A percentile compares a stretch with the other conserved stretches of the same genome.
phyloP scores from a whole-genome alignment of 2,888 invertebrate genomes.

The Trichogramma evanescens region DNA sequence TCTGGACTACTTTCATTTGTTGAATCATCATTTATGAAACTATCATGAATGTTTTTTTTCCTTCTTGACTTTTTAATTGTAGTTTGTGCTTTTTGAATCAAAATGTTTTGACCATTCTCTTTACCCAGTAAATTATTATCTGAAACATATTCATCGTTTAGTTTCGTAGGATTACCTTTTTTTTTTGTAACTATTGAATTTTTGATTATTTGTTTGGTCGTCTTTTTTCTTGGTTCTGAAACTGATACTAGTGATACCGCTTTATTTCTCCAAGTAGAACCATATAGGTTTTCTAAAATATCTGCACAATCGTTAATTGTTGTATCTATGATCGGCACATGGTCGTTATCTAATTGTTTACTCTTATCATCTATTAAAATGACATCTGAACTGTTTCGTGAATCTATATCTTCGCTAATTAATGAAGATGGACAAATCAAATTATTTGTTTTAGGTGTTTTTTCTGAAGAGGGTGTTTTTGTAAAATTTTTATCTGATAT shows the following conservation, averaged over 20 bases:
- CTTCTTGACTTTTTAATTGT: slow-evolving; percentile 17
- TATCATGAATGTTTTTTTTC: slow-evolving; percentile 20
- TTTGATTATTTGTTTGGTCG: slow-evolving; percentile 24
- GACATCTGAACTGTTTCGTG: background rate
- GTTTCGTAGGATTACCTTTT: slow-evolving; percentile 22
- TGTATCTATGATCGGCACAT: slow-evolving; percentile 1
- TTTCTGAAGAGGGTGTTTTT: background rate
- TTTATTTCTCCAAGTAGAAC: slow-evolving; percentile 52
- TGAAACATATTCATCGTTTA: background rate
- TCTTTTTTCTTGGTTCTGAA: slow-evolving; percentile 32
- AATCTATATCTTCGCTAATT: slow-evolving; percentile 1
- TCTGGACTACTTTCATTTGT: slow-evolving; percentile 33
- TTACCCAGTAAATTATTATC: slow-evolving; percentile 11
- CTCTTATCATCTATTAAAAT: slow-evolving; percentile 4
- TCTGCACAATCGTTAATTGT: slow-evolving; percentile 35
- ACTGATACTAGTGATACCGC: slow-evolving; percentile 29
- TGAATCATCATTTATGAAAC: slow-evolving; percentile 34
- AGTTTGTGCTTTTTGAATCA: slow-evolving; percentile 2
- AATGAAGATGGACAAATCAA: slow-evolving; percentile 1
- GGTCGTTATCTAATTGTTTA: background rate
- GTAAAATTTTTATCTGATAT: background rate
- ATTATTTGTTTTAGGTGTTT: background rate
- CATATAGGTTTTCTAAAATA: slow-evolving; percentile 51
- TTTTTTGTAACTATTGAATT: slow-evolving; percentile 35
- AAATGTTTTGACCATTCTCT: slow-evolving; percentile 12